phyloP scores from a whole-genome alignment of 2,888 invertebrate species.

The Augochlorella aurata region DNA sequence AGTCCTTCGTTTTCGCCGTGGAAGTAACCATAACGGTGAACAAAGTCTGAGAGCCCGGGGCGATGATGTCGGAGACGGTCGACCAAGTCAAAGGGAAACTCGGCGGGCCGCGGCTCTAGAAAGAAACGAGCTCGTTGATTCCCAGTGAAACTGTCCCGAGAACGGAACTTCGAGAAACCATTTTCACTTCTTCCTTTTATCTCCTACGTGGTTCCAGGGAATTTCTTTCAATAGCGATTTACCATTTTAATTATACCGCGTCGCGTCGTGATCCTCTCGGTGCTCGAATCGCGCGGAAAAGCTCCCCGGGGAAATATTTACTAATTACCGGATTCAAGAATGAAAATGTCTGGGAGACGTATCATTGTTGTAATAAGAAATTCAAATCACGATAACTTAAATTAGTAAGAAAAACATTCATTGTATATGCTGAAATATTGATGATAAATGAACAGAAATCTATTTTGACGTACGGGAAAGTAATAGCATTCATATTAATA shows the following conservation, averaged over 20 bases:
- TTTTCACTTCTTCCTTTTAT: neutral
- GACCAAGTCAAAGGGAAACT: constrained; percentile 54
- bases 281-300: neutral
- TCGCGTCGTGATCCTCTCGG: neutral
- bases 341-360: neutral
- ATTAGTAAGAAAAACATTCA: too few relatives aligned
- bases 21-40: constrained; percentile 31
- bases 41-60: constrained; percentile 44
- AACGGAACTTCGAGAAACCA: constrained; percentile 35
- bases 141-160: constrained; percentile 28
- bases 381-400: too few relatives aligned
- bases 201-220: neutral
- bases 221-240: neutral
- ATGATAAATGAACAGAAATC: too few relatives aligned
- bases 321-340: neutral
- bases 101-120: neutral
- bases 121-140: constrained; percentile 26
- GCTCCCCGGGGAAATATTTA: neutral
- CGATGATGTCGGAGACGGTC: constrained; percentile 47
- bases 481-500: too few relatives aligned
- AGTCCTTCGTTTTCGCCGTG: constrained; percentile 24
- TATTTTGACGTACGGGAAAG: too few relatives aligned
- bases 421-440: too few relatives aligned
- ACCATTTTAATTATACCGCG: constrained; percentile 21
- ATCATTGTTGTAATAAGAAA: too few relatives aligned